Percentiles rank a stretch among this genome's conserved stretches.
phyloP scores from a whole-genome alignment of 2,888 invertebrate species.

The Molanna angustata region DNA sequence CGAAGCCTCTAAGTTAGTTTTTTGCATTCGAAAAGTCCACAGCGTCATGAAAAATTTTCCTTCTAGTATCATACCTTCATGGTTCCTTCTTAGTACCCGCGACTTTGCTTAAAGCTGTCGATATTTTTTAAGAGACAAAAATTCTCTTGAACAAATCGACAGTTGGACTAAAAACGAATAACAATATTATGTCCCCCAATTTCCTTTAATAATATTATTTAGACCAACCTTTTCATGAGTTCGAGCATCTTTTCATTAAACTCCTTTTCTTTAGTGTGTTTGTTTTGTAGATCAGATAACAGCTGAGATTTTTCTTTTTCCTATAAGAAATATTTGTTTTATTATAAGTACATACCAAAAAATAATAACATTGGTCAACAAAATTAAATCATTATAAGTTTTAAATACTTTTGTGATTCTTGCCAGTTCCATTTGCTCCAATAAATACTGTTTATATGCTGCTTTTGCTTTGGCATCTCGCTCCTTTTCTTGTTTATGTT shows the following conservation, averaged over 20 bases:
- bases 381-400: neutral
- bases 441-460: slow-evolving; percentile 24
- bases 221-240: slow-evolving; percentile 26
- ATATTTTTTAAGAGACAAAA: too few species aligned
- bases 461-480: slow-evolving; percentile 13
- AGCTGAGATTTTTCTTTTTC: slow-evolving; percentile 12
- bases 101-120: too few species aligned
- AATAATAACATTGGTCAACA: neutral
- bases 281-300: slow-evolving; percentile 14
- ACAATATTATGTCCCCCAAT: too few species aligned
- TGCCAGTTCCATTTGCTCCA: slow-evolving; percentile 21
- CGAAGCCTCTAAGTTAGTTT: too few species aligned
- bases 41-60: too few species aligned
- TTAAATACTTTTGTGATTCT: slow-evolving; percentile 19
- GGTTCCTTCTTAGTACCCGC: too few species aligned
- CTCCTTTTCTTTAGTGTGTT: slow-evolving; percentile 17
- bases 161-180: too few species aligned
- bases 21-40: too few species aligned
- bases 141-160: too few species aligned
- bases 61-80: too few species aligned
- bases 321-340: slow-evolving; percentile 7
- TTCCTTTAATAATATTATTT: too few species aligned
- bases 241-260: slow-evolving; percentile 22
- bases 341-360: neutral
- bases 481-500: slow-evolving; percentile 13